Evolutionary conservation across 2,888 invertebrate genomes (phyloP).

Genomic region (Amblyteles armatorius): DNA sequence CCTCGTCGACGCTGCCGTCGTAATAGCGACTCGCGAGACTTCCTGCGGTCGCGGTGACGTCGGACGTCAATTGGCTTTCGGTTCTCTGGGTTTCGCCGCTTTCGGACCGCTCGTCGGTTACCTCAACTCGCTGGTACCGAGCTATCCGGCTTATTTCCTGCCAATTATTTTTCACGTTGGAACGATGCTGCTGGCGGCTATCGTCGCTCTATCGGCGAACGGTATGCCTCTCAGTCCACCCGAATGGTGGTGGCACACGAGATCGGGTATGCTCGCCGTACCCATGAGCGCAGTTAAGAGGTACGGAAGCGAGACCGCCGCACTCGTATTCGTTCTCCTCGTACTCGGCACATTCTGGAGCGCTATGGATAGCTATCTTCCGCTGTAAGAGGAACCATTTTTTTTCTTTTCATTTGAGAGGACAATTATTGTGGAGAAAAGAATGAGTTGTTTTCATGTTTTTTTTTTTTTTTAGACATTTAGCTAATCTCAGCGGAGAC

Average conservation of each 20-base stretch:
- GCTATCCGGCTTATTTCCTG: slow-evolving; percentile 84
- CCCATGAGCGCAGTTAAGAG: slow-evolving; percentile 93
- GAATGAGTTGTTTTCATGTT: slow-evolving; percentile 7
- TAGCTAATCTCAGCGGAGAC: slow-evolving; percentile 86
- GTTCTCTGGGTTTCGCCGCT: slow-evolving; percentile 90
- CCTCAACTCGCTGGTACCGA: slow-evolving; percentile 72
- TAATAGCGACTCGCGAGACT: slow-evolving; percentile 93
- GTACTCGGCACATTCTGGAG: slow-evolving; percentile 92
- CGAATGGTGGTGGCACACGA: slow-evolving; percentile 95
- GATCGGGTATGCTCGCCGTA: slow-evolving; percentile 90
- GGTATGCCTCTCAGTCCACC: slow-evolving; percentile 93
- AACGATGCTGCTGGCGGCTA: slow-evolving; percentile 86
- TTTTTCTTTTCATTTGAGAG: background rate
- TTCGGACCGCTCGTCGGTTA: slow-evolving; percentile 88
- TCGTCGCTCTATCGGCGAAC: slow-evolving; percentile 80
- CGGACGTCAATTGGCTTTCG: slow-evolving; percentile 91
- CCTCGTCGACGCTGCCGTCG: slow-evolving; percentile 90
- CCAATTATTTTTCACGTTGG: slow-evolving; percentile 86
- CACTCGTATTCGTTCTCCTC: slow-evolving; percentile 89
- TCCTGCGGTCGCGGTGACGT: slow-evolving; percentile 92
- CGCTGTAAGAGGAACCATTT: slow-evolving; percentile 85
- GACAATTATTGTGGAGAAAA: background rate
- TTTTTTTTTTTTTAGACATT: slow-evolving; percentile 85
- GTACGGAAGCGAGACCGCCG: slow-evolving; percentile 91
- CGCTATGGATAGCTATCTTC: slow-evolving; percentile 91